Conservation (phyloP, 64 coral and sea anemone species). For the Porites lutea region DNA sequence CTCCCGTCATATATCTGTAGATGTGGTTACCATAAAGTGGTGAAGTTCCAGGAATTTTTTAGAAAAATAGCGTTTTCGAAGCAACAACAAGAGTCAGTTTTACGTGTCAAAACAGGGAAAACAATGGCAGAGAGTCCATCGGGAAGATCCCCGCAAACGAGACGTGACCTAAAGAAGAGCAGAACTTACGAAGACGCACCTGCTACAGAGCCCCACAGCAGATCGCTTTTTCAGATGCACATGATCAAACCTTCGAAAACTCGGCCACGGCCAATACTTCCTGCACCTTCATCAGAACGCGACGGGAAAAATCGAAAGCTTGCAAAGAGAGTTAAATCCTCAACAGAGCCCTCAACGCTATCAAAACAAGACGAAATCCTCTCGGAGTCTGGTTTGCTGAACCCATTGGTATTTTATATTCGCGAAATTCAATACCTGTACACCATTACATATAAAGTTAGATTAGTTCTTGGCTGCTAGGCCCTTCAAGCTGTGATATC, state of each 20-base stretch:
- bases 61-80: slow-evolving; percentile 48
- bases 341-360: slow-evolving; percentile 25
- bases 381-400: slow-evolving; percentile 48
- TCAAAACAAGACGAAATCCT: slow-evolving; percentile 57
- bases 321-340: slow-evolving; percentile 6
- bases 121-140: slow-evolving; percentile 48
- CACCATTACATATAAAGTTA: background rate
- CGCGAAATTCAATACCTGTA: background rate
- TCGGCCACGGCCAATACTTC: slow-evolving; percentile 49
- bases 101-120: slow-evolving; percentile 48
- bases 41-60: slow-evolving; percentile 41
- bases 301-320: slow-evolving; percentile 42
- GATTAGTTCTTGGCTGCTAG: too few relatives aligned
- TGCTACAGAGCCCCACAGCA: background rate
- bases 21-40: slow-evolving; percentile 36
- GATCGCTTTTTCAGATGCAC: slow-evolving; percentile 25
- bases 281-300: slow-evolving; percentile 39
- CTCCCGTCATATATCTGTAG: slow-evolving; percentile 46
- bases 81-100: background rate
- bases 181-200: slow-evolving; percentile 35
- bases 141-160: slow-evolving; percentile 35
- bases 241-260: slow-evolving; percentile 11
- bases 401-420: slow-evolving; percentile 50
- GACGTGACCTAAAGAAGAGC: slow-evolving; percentile 33
- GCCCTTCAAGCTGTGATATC: too few relatives aligned